phyloP scores from a whole-genome alignment of 1,140 invertebrate genomes.

The Sipha flava region DNA sequence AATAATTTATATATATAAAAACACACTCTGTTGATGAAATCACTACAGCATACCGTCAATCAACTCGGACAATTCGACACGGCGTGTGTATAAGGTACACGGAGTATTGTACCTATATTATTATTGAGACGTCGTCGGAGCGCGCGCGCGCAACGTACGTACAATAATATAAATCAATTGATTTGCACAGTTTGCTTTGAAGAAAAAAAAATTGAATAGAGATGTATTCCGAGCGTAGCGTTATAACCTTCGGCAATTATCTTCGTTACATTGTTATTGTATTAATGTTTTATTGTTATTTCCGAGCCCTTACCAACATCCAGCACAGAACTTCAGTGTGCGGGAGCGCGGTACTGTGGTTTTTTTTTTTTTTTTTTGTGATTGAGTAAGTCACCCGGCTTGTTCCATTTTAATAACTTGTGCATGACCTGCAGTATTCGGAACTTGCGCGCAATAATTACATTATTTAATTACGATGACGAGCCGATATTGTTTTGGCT shows the following conservation, averaged over 20 bases:
- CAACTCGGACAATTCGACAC: background rate
- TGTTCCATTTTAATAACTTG: slow-evolving; percentile 7
- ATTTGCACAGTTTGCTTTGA: background rate
- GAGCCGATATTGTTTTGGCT: background rate
- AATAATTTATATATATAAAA: background rate
- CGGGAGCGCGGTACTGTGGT: no score
- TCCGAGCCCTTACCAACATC: background rate
- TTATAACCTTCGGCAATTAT: background rate
- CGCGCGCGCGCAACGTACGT: no score
- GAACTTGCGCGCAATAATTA: background rate
- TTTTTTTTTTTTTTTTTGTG: background rate
- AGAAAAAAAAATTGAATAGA: background rate
- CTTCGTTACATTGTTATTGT: background rate
- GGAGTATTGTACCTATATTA: no score
- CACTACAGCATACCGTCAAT: background rate
- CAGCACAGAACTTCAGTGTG: no score
- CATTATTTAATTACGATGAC: slow-evolving; percentile 25
- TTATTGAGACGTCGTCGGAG: no score
- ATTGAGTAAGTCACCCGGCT: background rate
- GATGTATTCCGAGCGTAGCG: no score
- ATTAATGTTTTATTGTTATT: background rate
- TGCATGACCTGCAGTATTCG: background rate
- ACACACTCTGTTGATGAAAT: background rate
- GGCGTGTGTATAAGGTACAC: no score
- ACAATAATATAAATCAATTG: background rate